Evolutionary conservation across 2,113 vertebrate species (phyloP), one percentile per base, ranked within the genome.

Genomic region (Irena cyanogastra): DNA sequence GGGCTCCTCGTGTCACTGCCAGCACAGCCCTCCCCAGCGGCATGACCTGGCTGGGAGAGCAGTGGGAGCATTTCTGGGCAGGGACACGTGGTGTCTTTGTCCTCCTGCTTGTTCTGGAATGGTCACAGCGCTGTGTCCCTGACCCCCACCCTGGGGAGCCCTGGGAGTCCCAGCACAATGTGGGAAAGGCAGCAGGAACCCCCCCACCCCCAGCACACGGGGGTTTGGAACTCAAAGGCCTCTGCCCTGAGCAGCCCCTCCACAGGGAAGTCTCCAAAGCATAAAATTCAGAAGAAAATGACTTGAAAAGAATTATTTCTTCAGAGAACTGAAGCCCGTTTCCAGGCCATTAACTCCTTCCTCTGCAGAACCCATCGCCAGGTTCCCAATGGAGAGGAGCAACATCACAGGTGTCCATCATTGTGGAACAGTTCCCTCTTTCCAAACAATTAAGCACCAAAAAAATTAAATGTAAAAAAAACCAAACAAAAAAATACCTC

Each of bases 41-140:
- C 42, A 49, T 0, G 0, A 24, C 22, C 26, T 1, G 1, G 9
- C 42, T 59, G 63, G 52, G 68, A 57, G 75, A 57, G 41, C 57
- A 47, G 50, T 7, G 50, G 11, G 41, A 80, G 63, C 63, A 54
- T 7, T 39, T 70, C 68, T 3, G 11, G 35, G 22, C 28, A 76
- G 4, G 3, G 42, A 39, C 31, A 31, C 0, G 1, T 0, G 0
- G 47, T 0, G 3, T 14, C 44, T n/a, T 33, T 3, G 0, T 37
- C 9, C 37, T 33, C 12, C 30, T 31, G 28, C 8, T 27, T 4
- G 8, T 30, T n/a, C 10, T 6, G 2, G 59, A 28, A 54, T 7
- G 49, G 49, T 7, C 28, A 4, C 49, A 57, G 59, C n/a, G 53
- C 37, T 3, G 1, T 1, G 3, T 10, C 33, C 66, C 27, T 4